Percentiles rank a stretch among this genome's conserved stretches.
phyloP scores from a whole-genome alignment of 2,113 vertebrate species.

The Callipepla squamata region DNA sequence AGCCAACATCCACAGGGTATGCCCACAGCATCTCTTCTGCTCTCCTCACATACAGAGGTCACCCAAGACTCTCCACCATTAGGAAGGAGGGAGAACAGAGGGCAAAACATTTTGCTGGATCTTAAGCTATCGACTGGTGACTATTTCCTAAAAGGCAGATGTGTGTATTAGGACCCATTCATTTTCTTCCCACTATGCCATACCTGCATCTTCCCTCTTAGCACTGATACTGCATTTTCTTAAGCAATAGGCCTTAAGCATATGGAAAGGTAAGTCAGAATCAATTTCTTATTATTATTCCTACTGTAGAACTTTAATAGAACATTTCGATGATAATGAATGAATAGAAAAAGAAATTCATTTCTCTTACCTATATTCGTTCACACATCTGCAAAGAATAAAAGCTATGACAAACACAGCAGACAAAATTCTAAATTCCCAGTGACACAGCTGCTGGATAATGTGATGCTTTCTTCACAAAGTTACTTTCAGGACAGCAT shows the following conservation, averaged over 20 bases:
- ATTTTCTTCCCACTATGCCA: background rate
- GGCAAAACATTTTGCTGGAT: background rate
- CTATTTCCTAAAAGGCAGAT: background rate
- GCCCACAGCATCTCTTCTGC: background rate
- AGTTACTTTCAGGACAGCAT: background rate
- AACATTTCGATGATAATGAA: constrained; percentile 11
- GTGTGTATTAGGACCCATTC: background rate
- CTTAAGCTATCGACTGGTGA: background rate
- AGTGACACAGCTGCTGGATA: background rate
- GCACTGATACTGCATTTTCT: background rate
- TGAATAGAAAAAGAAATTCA: background rate
- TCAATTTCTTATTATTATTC: background rate
- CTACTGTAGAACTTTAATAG: background rate
- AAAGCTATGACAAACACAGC: constrained; percentile 1
- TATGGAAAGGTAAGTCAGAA: background rate
- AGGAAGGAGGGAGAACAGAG: background rate
- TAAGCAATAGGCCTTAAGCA: background rate
- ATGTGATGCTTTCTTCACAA: background rate
- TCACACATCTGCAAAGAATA: background rate
- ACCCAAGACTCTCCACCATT: background rate
- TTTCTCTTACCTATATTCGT: background rate
- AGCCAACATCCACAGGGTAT: background rate
- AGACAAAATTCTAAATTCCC: background rate
- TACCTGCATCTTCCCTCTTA: background rate
- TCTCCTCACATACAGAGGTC: background rate